A percentile compares a stretch with the other conserved stretches of the same genome.
Conservation (phyloP, 1,140 invertebrate genomes). For the Muscidifurax raptorellus region DNA sequence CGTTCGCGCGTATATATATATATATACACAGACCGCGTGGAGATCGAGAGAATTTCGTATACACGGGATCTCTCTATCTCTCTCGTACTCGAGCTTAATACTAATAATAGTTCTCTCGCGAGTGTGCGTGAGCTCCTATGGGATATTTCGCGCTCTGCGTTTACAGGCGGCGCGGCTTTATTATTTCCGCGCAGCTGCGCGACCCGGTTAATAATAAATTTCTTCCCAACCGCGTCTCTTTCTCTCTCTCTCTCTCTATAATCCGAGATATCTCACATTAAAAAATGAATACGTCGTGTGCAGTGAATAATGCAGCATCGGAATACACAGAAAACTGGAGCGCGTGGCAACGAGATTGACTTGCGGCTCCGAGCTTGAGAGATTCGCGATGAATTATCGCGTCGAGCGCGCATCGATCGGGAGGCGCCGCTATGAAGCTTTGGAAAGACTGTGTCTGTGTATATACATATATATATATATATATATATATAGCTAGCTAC, state of each 20-base stretch:
- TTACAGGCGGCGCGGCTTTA: constrained; percentile 4
- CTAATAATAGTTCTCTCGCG: background rate
- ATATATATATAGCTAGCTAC: background rate
- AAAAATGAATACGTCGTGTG: too few species aligned
- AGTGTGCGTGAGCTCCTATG: too few species aligned
- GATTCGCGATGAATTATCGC: too few species aligned
- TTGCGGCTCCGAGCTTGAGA: too few species aligned
- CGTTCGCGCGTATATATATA: too few species aligned
- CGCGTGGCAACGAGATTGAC: too few species aligned
- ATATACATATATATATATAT: background rate
- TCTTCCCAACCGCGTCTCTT: background rate
- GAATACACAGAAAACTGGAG: too few species aligned
- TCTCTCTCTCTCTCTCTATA: background rate
- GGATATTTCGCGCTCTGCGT: background rate
- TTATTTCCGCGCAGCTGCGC: constrained; percentile 26
- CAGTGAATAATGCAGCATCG: too few species aligned
- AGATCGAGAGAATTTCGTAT: background rate
- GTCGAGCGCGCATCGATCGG: too few species aligned
- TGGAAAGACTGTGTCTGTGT: background rate
- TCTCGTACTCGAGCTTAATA: background rate
- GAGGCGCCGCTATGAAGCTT: background rate
- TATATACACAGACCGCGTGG: too few species aligned
- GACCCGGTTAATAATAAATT: constrained; percentile 28
- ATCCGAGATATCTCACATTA: too few species aligned
- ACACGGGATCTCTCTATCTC: too few species aligned